Evolutionary conservation across 2,113 vertebrate species (phyloP), one percentile per base, ranked within the genome.

Genomic region (Malurus melanocephalus): DNA sequence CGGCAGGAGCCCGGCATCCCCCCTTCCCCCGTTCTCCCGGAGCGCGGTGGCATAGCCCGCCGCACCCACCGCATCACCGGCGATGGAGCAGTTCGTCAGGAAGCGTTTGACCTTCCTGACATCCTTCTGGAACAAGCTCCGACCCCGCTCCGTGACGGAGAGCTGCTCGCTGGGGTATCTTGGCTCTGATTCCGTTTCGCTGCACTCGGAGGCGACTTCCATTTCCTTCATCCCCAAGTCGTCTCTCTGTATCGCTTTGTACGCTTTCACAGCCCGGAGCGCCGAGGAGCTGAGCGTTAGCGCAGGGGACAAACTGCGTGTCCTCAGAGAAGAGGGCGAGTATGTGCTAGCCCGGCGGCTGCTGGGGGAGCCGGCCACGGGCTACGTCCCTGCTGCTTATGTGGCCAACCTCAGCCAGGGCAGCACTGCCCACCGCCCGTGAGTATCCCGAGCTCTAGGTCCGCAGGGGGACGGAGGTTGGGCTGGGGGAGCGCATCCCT

Each of bases 51-150:
- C 77, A 0, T 84, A 93, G 76, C 64, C 75, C 90, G 3, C 55
- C 18, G 10, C 80, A 10, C 0, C 76, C 59, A 6, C 27, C 1
- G 9, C 62, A 11, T 3, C 77, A 2, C 27, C 13, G 3, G 45
- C 35, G 32, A 98, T 99, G 99, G 98, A 99, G 97, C 94, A 94
- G 61, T 98, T 98, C 89, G 97, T 98, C 48, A 97, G 98, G 87
- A 96, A 96, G 86, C 98, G 97, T 42, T 86, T 99, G 96, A 96
- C 97, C 33, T 99, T 98, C 88, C 72, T 98, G 14, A 89, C 67
- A 10, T 96, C 95, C 33, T 96, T 99, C 64, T 99, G 99, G 99
- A 97, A 98, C 96, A 98, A 97, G 92, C 96, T 99, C n/a, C 98
- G 98, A 97, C 98, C 98, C 5, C 97, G 96, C 5, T 40, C 96